Percentiles rank a stretch among this genome's conserved stretches.
phyloP scores from a whole-genome alignment of 2,888 invertebrate genomes.

The Trissonchulus latispiculum region DNA sequence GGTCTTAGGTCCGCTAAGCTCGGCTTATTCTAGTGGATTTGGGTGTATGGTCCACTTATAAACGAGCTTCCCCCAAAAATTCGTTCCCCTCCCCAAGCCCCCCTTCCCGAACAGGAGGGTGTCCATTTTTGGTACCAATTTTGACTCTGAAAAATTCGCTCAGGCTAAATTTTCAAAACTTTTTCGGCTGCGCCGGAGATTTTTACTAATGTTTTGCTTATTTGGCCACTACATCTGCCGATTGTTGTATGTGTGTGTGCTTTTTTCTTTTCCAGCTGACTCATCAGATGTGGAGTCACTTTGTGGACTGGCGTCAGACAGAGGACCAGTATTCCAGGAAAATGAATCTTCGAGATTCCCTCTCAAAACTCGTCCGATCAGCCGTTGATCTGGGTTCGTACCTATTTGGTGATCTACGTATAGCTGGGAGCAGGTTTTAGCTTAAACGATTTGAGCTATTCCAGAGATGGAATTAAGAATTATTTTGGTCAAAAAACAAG shows the following conservation, averaged over 20 bases:
- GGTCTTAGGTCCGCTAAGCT: too few relatives aligned
- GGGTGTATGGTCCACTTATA: too few relatives aligned
- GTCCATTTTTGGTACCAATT: too few relatives aligned
- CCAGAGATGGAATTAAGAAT: neutral
- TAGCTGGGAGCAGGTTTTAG: too few relatives aligned
- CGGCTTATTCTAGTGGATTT: too few relatives aligned
- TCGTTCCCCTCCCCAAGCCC: too few relatives aligned
- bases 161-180: neutral
- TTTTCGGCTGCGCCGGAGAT: neutral
- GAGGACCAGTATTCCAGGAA: conserved; percentile 17
- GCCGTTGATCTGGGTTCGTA: neutral
- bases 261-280: conserved; percentile 16
- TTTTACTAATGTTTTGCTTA: neutral
- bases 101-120: too few relatives aligned
- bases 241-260: neutral
- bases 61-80: too few relatives aligned
- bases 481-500: neutral
- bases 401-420: too few relatives aligned
- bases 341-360: conserved; percentile 5
- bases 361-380: neutral
- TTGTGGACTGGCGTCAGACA: neutral
- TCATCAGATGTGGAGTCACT: conserved; percentile 6
- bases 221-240: neutral
- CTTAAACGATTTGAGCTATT: too few relatives aligned
- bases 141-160: too few relatives aligned